phyloP scores from a whole-genome alignment of 2,888 invertebrate genomes.

The Aleiodes alternator region DNA sequence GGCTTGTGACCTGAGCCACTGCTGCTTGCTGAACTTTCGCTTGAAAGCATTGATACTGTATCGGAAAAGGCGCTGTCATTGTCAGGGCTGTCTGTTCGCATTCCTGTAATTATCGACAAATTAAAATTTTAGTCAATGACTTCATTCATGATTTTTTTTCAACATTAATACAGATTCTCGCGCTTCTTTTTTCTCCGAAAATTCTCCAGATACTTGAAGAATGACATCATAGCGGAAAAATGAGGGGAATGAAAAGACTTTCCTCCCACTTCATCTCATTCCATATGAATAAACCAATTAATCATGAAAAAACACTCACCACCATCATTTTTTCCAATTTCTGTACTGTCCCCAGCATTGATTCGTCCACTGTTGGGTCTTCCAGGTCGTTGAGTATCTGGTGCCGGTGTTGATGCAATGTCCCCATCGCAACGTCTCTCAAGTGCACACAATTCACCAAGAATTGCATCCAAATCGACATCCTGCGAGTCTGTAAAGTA shows the following conservation, averaged over 20 bases:
- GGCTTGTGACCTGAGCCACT: slow-evolving; percentile 82
- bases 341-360: slow-evolving; percentile 66
- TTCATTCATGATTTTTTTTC: slow-evolving; percentile 53
- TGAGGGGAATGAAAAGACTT: no score
- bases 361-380: slow-evolving; percentile 70
- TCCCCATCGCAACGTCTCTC: slow-evolving; percentile 82
- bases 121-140: slow-evolving; percentile 8
- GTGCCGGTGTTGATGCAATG: slow-evolving; percentile 70
- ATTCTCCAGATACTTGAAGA: no score
- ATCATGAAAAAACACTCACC: slow-evolving; percentile 57
- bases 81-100: slow-evolving; percentile 94
- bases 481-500: slow-evolving; percentile 88
- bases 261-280: neutral
- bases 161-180: no score
- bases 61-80: slow-evolving; percentile 99
- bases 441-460: slow-evolving; percentile 95
- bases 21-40: slow-evolving; percentile 95
- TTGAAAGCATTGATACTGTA: slow-evolving; percentile 94
- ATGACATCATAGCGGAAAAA: no score
- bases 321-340: slow-evolving; percentile 69
- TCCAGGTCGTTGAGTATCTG: slow-evolving; percentile 69
- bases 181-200: no score
- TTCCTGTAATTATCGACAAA: slow-evolving; percentile 59
- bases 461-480: slow-evolving; percentile 96
- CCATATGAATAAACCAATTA: neutral